Evolutionary conservation across 2,888 invertebrate genomes (phyloP), one percentile per base, ranked within the genome.

Genomic region (Pollenia labialis): DNA sequence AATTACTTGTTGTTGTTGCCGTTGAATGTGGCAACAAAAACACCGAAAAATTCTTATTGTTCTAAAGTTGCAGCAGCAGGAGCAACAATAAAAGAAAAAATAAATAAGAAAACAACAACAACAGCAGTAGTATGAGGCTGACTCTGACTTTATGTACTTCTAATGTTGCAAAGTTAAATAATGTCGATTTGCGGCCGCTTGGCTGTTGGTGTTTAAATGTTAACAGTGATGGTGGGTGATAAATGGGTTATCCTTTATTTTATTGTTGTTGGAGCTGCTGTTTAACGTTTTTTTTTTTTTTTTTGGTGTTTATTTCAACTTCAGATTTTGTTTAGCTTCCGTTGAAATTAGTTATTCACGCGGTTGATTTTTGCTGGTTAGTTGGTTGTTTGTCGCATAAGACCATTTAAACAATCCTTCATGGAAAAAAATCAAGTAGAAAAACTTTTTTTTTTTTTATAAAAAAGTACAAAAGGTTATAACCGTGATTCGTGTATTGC

Each of bases 301-400:
- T 8, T 87, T 85, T 83, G 75, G 88, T 88, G 89, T 89, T 87
- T 90, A 88, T 89, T 81, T 76, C 54, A 76, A 82, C 6, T 71
- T 58, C 66, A 60, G 81, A 69, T 72, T 83, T 68, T 66, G 50
- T 60, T 88, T 89, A 90, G 90, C 90, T 91, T 90, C 92, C 90
- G 91, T 92, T 91, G 90, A 91, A 92, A 92, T 92, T 92, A 92
- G 92, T 92, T 92, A 92, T 92, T 92, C 92, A 92, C 92, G 92
- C 92, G 92, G 92, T 91, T 90, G 91, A 90, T 90, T 91, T 32
- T 90, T 56, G 69, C 40, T 64, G 46, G 54, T 74, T 76, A 32
- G 14, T 56, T 54, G 42, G 6, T 54, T 68, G 75, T 64, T 69
- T 71, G 74, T 77, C 84, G 62, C 84, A 77, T 68, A 66, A 74